A percentile compares a stretch with the other conserved stretches of the same genome.
These are phyloP conservation scores for Knipowitschia caucasica DNA, from an alignment of 2,797 vertebrate genomes.

Conservation along the genomic window DNA sequence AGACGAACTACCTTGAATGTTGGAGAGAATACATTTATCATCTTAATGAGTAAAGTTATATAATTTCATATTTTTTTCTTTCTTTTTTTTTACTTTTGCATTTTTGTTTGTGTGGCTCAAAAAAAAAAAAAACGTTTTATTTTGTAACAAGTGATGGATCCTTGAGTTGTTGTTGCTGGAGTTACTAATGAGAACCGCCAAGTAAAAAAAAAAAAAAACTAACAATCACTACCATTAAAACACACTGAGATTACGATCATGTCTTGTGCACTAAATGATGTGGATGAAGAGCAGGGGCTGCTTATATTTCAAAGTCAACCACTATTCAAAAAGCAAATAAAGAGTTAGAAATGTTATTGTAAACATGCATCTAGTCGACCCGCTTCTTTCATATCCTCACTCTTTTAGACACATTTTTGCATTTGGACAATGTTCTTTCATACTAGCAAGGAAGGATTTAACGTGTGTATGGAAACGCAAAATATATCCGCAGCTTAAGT, in stretches of 20 bases:
- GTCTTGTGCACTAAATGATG: conserved; percentile 15
- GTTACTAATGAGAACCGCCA: conserved; percentile 54
- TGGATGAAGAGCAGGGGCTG: conserved; percentile 9
- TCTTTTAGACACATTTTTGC: not conserved
- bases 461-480: too few relatives aligned
- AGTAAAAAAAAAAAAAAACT: conserved; percentile 55
- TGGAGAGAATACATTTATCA: conserved; percentile 66
- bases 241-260: conserved; percentile 30
- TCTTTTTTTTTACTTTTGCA: conserved; percentile 51
- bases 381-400: too few relatives aligned
- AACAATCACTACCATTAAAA: conserved; percentile 32
- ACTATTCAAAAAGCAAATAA: not conserved
- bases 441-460: too few relatives aligned
- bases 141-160: conserved; percentile 63
- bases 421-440: not conserved
- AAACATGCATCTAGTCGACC: not conserved
- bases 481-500: too few relatives aligned
- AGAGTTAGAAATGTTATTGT: not conserved
- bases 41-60: conserved; percentile 56
- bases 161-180: conserved; percentile 52
- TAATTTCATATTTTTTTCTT: conserved; percentile 43
- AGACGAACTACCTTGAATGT: conserved; percentile 76
- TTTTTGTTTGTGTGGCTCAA: conserved; percentile 57
- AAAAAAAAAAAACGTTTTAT: too few relatives aligned
- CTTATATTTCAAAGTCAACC: not conserved